Evolutionary conservation across 2,888 invertebrate genomes (phyloP).

Genomic region (Eristalis pertinax): DNA sequence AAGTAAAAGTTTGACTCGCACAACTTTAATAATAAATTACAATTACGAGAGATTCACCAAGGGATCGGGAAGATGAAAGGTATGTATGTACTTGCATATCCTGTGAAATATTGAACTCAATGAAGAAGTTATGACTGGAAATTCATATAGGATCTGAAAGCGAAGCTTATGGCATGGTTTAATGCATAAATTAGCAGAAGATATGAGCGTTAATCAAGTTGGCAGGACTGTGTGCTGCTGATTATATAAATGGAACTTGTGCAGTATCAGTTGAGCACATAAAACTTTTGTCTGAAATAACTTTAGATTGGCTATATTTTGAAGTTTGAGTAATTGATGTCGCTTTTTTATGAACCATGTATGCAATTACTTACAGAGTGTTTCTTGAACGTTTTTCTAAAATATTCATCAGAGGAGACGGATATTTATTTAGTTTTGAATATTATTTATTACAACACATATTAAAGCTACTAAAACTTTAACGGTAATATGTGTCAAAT

Average conservation of each 20-base stretch:
- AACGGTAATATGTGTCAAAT: too few species aligned
- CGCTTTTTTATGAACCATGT: too few species aligned
- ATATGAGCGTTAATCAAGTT: neutral
- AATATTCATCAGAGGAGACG: too few species aligned
- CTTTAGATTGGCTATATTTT: neutral
- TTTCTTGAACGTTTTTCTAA: too few species aligned
- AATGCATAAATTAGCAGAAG: neutral
- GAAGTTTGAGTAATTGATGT: neutral
- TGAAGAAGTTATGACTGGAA: slow-evolving; percentile 65
- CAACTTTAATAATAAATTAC: slow-evolving; percentile 69
- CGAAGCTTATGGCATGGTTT: neutral
- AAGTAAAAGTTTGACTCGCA: neutral
- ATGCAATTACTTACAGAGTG: too few species aligned
- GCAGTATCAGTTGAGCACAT: neutral
- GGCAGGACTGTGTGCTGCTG: neutral
- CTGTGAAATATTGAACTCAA: slow-evolving; percentile 63
- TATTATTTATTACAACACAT: too few species aligned
- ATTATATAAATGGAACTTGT: neutral
- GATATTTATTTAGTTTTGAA: too few species aligned
- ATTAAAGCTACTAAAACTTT: too few species aligned
- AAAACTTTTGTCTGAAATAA: neutral
- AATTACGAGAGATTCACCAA: slow-evolving; percentile 67
- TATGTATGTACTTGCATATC: slow-evolving; percentile 5
- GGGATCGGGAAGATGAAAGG: slow-evolving; percentile 37
- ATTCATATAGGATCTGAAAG: slow-evolving; percentile 46